Percentiles rank a stretch among this genome's conserved stretches.
phyloP scores from a whole-genome alignment of 2,113 vertebrate species.

The Cariama cristata region DNA sequence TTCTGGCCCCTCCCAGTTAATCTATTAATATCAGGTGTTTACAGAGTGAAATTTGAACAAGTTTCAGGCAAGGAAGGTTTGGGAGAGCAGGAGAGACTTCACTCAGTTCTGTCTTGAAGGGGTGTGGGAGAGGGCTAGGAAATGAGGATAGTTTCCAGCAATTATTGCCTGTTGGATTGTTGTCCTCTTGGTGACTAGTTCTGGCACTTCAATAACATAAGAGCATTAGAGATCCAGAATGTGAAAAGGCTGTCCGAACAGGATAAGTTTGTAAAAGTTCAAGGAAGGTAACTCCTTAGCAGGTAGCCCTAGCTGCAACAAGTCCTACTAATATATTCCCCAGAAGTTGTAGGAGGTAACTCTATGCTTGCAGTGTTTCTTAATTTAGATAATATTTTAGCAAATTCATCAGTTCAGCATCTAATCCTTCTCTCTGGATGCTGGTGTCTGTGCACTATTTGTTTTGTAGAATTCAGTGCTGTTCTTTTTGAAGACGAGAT shows the following conservation, averaged over 20 bases:
- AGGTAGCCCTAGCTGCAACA: neutral
- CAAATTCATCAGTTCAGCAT: neutral
- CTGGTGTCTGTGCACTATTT: neutral
- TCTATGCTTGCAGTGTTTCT: neutral
- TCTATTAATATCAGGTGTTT: slow-evolving; percentile 78
- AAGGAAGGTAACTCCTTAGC: neutral
- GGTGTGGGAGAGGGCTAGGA: slow-evolving; percentile 23
- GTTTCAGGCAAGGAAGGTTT: slow-evolving; percentile 45
- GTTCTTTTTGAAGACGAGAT: neutral
- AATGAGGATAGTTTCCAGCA: slow-evolving; percentile 49
- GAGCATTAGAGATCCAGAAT: neutral
- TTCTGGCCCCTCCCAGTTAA: slow-evolving; percentile 71
- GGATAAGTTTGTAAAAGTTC: neutral
- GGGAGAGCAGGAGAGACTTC: neutral
- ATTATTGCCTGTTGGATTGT: slow-evolving; percentile 50
- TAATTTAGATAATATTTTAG: neutral
- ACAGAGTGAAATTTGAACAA: slow-evolving; percentile 54
- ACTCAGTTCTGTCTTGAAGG: slow-evolving; percentile 21
- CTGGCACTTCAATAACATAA: neutral
- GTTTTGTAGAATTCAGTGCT: neutral
- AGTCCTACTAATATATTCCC: neutral
- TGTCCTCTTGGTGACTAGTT: slow-evolving; percentile 65
- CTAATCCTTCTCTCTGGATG: neutral
- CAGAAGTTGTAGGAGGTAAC: neutral
- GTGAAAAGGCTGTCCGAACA: neutral